Evolutionary conservation across 2,888 invertebrate species (phyloP).

Genomic region (Oconnorella tubifera): DNA sequence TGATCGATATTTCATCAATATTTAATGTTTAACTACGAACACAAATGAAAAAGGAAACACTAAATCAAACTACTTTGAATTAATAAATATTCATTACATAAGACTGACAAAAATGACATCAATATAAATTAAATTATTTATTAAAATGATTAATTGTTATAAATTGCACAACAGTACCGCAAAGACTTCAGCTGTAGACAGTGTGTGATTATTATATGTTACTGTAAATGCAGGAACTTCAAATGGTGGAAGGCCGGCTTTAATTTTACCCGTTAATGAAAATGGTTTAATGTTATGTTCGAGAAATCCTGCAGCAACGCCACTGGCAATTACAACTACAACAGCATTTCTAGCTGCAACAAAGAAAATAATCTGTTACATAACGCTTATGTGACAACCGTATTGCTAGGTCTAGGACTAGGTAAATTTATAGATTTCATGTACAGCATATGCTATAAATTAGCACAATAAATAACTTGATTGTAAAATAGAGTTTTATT

Average conservation of each 20-base stretch:
- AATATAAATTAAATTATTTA: neutral
- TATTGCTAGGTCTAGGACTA: too few species aligned
- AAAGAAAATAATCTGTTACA: too few species aligned
- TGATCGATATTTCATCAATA: too few species aligned
- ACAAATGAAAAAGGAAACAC: too few species aligned
- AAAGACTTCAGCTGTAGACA: constrained; percentile 16
- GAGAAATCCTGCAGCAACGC: constrained; percentile 24
- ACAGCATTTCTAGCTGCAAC: constrained; percentile 37
- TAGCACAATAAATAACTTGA: too few species aligned
- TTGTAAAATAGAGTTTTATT: too few species aligned
- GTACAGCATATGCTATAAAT: too few species aligned
- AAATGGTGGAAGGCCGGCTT: constrained; percentile 33
- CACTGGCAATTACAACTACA: constrained; percentile 31
- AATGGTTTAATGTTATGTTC: constrained; percentile 23
- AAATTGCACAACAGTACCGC: neutral
- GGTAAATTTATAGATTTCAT: too few species aligned
- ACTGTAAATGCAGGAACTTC: constrained; percentile 24
- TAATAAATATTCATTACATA: too few species aligned
- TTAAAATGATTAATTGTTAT: neutral
- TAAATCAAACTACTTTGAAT: too few species aligned
- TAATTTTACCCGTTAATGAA: constrained; percentile 31
- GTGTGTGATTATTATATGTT: constrained; percentile 15
- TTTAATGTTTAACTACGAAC: neutral
- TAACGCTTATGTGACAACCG: too few species aligned
- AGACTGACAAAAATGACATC: too few species aligned